Evolutionary conservation across 2,113 vertebrate genomes (phyloP).

Genomic region (Cyphomyrus discorhynchus): DNA sequence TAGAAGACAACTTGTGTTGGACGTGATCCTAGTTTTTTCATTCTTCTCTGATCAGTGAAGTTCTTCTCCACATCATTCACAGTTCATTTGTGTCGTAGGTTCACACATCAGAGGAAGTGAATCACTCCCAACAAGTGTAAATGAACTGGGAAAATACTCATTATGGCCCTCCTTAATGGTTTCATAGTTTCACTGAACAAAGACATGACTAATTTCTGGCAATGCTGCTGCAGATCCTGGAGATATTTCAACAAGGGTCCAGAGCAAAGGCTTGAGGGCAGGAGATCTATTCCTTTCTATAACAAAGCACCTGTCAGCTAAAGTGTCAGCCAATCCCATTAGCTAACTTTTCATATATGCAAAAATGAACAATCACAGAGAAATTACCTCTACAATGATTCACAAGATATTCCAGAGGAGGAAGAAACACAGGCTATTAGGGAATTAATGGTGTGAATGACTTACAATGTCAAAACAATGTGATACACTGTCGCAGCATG

Average conservation of each 20-base stretch:
- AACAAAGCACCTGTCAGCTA: not conserved
- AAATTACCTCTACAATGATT: not conserved
- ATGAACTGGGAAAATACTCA: not conserved
- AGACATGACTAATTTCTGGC: not conserved
- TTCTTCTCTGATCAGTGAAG: not conserved
- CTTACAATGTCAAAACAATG: not conserved
- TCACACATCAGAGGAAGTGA: slow-evolving; percentile 3
- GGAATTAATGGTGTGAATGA: not conserved
- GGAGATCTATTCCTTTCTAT: not conserved
- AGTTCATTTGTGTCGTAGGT: not conserved
- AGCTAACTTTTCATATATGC: not conserved
- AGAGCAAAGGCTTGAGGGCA: not conserved
- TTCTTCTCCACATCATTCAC: not conserved
- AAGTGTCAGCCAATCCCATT: not conserved
- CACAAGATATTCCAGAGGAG: not conserved
- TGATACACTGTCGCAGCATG: not conserved
- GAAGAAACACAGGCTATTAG: not conserved
- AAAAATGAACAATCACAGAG: not conserved
- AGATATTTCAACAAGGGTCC: not conserved
- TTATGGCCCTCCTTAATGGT: not conserved
- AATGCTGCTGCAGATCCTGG: not conserved
- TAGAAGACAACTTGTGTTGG: not conserved
- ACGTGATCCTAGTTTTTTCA: not conserved
- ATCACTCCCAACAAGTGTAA: not conserved
- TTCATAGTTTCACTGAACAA: not conserved